Evolutionary conservation across 1,140 invertebrate genomes (phyloP).

Genomic region (Papilio dardanus): DNA sequence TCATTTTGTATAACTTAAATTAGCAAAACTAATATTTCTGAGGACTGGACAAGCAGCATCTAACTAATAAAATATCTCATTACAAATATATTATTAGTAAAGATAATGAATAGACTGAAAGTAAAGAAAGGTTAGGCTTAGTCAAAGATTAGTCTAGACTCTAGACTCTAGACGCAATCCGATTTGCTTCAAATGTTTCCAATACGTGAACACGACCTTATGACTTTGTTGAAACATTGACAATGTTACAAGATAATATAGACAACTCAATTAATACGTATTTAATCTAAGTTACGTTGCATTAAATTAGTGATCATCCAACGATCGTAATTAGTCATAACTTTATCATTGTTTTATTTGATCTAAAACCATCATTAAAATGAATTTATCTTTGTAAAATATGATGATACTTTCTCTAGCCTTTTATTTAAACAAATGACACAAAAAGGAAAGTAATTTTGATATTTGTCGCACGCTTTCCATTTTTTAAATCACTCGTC

Average conservation of each 20-base stretch:
- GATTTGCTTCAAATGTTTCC: not conserved
- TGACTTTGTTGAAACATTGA: not conserved
- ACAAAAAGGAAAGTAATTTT: slow-evolving; percentile 4
- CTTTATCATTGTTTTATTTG: too few species aligned
- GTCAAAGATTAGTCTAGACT: too few species aligned
- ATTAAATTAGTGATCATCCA: too few species aligned
- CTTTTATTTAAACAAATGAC: too few species aligned
- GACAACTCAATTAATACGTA: too few species aligned
- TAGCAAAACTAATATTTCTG: not conserved
- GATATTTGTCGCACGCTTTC: slow-evolving; percentile 16
- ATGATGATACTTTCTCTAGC: too few species aligned
- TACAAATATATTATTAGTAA: not conserved
- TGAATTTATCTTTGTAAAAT: not conserved
- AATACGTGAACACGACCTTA: not conserved
- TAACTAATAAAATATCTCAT: not conserved
- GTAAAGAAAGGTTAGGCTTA: not conserved
- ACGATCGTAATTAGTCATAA: too few species aligned
- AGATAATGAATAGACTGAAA: not conserved
- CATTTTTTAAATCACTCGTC: not conserved
- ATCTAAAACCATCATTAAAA: not conserved
- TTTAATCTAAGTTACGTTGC: too few species aligned
- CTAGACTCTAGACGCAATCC: slow-evolving; percentile 7
- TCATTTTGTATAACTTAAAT: not conserved
- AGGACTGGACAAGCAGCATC: not conserved
- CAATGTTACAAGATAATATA: not conserved